Evolutionary conservation across 2,113 vertebrate genomes (phyloP), one percentile per base, ranked within the genome.

Genomic region (Heterotis niloticus): DNA sequence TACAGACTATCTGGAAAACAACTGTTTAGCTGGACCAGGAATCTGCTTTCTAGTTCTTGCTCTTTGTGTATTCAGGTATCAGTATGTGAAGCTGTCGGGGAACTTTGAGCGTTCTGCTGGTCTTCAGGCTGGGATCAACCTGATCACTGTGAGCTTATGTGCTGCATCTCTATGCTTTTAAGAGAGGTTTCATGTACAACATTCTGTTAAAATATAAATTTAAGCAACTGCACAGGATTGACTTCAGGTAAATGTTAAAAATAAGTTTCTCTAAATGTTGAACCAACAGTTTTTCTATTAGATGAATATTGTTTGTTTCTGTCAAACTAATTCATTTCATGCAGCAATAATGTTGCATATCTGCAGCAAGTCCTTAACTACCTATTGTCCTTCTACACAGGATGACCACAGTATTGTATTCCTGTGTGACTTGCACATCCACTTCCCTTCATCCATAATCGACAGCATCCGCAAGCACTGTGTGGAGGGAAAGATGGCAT

Each of bases 371-470:
- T 44, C 34, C 34, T 44, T 44, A 44, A 44, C 3, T 44, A 7
- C 7, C 2, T 44, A 2, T 7, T 44, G 34, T 44, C 34, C 34
- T n/a, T n/a, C n/a, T 44, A 44, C 34, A n/a, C 85, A 95, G 94
- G 94, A 95, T 85, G 85, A 91, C 0, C 93, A 94, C 84, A 94
- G 94, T 85, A 95, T 95, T 81, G 0, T 94, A 68, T 95, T 95
- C 86, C 90, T 95, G 12, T 94, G 94, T 0, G 94, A 95, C 84
- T 92, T 95, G 20, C 94, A 95, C 84, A 94, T 95, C 85, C 90
- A 94, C 85, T 94, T 94, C 72, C 94, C 94, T 0, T 68, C 87
- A 1, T 89, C 88, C 64, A 60, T 95, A 75, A 85, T 94, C 0
- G 93, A 94, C 64, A 85, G 86, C 0, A 86, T 95, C 70, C 90